A percentile compares a stretch with the other conserved stretches of the same genome.
phyloP scores from a whole-genome alignment of 1,140 invertebrate species.

The Hormaphis cornu region DNA sequence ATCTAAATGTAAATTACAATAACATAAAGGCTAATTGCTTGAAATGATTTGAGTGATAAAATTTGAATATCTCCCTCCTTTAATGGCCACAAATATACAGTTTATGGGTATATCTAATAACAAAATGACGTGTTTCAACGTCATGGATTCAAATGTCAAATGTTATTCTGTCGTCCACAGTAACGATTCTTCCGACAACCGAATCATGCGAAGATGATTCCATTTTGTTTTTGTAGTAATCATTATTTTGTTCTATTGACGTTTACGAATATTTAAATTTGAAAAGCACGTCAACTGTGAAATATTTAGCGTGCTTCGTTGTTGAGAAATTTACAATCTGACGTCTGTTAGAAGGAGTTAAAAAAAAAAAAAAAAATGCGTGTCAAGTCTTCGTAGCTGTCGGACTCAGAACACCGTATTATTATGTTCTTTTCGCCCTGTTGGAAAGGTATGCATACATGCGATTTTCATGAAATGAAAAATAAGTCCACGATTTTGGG shows the following conservation, averaged over 20 bases:
- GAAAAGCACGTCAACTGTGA: neutral
- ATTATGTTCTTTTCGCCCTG: neutral
- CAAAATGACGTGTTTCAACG: no score
- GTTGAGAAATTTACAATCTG: neutral
- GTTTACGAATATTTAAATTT: constrained; percentile 1
- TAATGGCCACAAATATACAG: no score
- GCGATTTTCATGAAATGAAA: neutral
- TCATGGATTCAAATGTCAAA: no score
- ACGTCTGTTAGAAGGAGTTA: neutral
- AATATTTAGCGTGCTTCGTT: neutral
- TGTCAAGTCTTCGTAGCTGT: neutral
- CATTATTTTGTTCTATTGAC: neutral
- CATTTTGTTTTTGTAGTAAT: no score
- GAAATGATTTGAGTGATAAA: no score
- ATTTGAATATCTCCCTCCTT: no score
- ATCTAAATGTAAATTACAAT: no score
- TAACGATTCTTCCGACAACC: no score
- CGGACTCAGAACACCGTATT: neutral
- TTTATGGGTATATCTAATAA: no score
- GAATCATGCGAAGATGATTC: neutral
- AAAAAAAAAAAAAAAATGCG: neutral
- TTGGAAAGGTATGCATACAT: neutral
- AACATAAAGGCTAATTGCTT: no score
- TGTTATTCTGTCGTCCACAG: no score
- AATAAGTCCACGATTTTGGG: neutral